Base-by-base conservation (phyloP, 2,888 invertebrate species). In the Artemia sinica region DNA sequence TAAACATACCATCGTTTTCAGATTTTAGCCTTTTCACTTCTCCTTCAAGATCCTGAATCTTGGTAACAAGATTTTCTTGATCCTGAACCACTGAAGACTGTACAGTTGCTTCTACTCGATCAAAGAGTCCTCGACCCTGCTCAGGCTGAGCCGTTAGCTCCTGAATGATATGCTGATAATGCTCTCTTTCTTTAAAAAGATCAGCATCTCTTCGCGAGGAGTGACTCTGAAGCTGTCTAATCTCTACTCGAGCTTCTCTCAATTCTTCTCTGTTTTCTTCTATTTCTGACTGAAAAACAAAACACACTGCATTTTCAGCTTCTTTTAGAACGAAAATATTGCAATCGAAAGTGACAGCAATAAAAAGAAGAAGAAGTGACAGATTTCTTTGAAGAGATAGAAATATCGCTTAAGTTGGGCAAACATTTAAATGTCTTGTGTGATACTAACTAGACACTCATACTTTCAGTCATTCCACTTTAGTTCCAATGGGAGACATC, bases 121-220 rank as follows among this genome's bases (percentile, higher is more conserved):
- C 58, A 8, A 58, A 10, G 8, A 58, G 10, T 14, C 58, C 18
- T 18, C 58, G 58, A 14, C 9, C 58, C 11, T 58, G 58, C 58
- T 58, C 58, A n/a, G 10, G 10, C 58, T 58, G 58, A 8, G 58
- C 8, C 8, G 58, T 58, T 8, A 58, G 58, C 8, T 58, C 58
- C 14, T 58, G 58, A 18, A 58, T 18, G n/a, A 58, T 58, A n/a
- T 58, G 58, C 58, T 58, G 58, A 58, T 58, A 58, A 58, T 58
- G 58, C 11, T 58, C 58, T 18, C 58, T n/a, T 18, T 58, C 58
- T 18, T 58, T 58, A 18, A 9, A 58, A 18, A 58, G 58, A 18
- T 58, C 58, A 10, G 58, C 58, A 9, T 58, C 58, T 58, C 58
- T n/a, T 18, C 58, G n/a, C 58, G 58, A 14, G n/a, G 58, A n/a